Evolutionary conservation across 2,888 invertebrate genomes (phyloP), one percentile per base, ranked within the genome.

Genomic region (Leucophora obtusa): DNA sequence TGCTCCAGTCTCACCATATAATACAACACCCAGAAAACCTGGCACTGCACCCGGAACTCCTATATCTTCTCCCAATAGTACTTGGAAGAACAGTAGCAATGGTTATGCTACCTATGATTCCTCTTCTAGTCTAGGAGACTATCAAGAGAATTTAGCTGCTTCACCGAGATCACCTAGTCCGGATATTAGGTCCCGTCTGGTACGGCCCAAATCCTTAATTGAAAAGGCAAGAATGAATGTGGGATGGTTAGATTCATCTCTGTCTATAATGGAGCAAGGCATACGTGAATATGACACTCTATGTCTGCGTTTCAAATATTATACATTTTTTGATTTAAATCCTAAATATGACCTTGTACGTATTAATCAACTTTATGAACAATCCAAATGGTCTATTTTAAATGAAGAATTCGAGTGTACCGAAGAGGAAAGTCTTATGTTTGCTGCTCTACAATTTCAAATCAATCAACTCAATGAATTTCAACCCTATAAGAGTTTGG

Each of bases 211-310:
- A 87, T 95, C 95, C 54, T 92, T 97, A 54, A 92, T 96, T 82
- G 98, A 98, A 90, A 94, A 96, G 83, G 98, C 98, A 0, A 93
- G 98, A 78, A 95, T 98, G 93, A 98, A 97, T 91, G 96, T 97
- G 68, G 96, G 95, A 18, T 99, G 99, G 99, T 91, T 99, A 82
- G 98, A 99, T 90, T 99, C 99, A 0, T 98, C 98, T 0, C 92
- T 97, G 51, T 99, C 99, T 0, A 96, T 99, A 83, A 98, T 99
- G 98, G 99, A 99, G 91, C 99, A 99, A 90, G 98, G 97, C 66
- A 95, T 99, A 17, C 93, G 95, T 82, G 98, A 99, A 89, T 97
- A 95, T 91, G 98, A 98, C 89, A 95, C 95, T 0, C 92, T 99
- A 1, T 94, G 95, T 87, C 93, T 99, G 38, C 94, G 96, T 82